Evolutionary conservation across 2,888 invertebrate species (phyloP), one percentile per base, ranked within the genome.

Genomic region (Cheilosia vernalis): DNA sequence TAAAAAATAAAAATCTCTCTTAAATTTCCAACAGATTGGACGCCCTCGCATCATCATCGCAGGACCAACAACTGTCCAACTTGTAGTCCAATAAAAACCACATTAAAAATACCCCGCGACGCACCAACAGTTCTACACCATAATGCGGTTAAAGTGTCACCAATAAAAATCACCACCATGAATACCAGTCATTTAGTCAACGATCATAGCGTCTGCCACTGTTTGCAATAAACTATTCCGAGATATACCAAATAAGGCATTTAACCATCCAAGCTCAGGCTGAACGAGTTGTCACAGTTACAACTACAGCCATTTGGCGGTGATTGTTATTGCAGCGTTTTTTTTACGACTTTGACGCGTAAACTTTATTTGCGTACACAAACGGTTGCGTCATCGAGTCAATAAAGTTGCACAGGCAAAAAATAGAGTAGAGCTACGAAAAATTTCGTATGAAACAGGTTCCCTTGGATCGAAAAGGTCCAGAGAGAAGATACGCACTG

Each of bases 301-400:
- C 72, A 63, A 67, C 78, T 69, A 47, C 78, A 53, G 63, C 53
- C 78, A 56, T 83, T 83, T 73, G 51, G 66, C 30, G 30, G 67
- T 73, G 78, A 83, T 83, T 69, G 83, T 83, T 83, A 83, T 78
- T 67, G 63, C 58, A 69, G 7, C 53, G 40, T 78, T 49, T 64
- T 49, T 64, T 84, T 84, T 74, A 74, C 42, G 74, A 58, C 58
- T 53, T 30, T 58, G 53, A 72, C 67, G 44, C 66, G 24, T 79
- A 69, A 79, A 84, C 61, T 84, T 78, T 74, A 79, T 74, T 74
- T 79, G 51, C 64, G 78, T 63, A 47, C 40, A 58, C 19, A 40
- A 15, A 60, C 13, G 21, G 61, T 44, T 61, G 53, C 67, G 44
- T 60, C 33, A 27, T 56, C 66, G 53, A 21, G 44, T 61, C 42